phyloP scores from a whole-genome alignment of 2,113 vertebrate species.

The Salminus brasiliensis region DNA sequence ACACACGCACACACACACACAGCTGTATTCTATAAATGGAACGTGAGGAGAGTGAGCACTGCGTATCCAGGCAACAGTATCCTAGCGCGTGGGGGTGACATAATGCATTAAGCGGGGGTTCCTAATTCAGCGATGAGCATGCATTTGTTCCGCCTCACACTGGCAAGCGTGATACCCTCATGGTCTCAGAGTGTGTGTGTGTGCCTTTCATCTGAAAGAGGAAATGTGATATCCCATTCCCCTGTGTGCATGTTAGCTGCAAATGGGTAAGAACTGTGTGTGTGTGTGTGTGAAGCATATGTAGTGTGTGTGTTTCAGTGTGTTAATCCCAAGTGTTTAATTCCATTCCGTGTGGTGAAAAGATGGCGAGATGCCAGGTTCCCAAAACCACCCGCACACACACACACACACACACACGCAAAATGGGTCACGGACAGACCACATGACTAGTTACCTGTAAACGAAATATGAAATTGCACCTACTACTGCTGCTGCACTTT shows the following conservation, averaged over 20 bases:
- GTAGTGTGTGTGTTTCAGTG: neutral
- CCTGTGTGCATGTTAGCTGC: too few relatives aligned
- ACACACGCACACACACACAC: conserved; percentile 34
- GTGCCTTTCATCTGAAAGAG: conserved; percentile 24
- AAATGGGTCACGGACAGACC: conserved; percentile 12
- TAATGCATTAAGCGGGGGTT: conserved; percentile 49
- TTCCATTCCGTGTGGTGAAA: neutral
- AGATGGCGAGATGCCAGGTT: conserved; percentile 22
- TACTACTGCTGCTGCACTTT: neutral
- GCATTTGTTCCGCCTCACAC: conserved; percentile 50
- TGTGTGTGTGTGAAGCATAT: conserved; percentile 6
- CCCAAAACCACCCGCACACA: neutral
- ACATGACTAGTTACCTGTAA: conserved; percentile 16
- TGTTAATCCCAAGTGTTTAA: conserved; percentile 28
- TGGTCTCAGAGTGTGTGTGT: conserved; percentile 6
- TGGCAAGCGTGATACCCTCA: conserved; percentile 33
- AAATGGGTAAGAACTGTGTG: too few relatives aligned
- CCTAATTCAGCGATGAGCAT: conserved; percentile 54
- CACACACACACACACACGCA: neutral
- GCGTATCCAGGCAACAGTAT: conserved; percentile 57
- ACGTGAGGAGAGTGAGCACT: conserved; percentile 33
- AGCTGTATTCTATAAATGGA: conserved; percentile 54
- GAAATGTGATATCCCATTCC: conserved; percentile 25
- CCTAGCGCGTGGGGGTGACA: conserved; percentile 42
- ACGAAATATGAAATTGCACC: neutral